Conservation (phyloP, 2,113 vertebrate genomes). For the Rhizomys pruinosus region DNA sequence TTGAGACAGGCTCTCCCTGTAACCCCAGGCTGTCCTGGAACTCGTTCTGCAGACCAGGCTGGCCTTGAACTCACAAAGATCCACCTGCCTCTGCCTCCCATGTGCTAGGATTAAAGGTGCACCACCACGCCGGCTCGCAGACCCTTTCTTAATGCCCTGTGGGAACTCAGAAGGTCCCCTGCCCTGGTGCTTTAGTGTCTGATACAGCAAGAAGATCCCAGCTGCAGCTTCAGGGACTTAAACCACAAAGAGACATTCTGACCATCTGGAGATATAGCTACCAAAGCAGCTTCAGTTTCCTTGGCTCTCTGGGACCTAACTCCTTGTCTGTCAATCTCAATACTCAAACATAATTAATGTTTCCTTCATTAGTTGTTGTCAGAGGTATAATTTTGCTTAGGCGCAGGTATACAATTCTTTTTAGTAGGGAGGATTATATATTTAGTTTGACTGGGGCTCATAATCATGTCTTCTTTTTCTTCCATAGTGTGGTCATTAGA, state of each 20-base stretch:
- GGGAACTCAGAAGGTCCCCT: neutral
- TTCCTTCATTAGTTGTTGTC: neutral
- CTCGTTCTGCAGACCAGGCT: too few species aligned
- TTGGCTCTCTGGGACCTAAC: neutral
- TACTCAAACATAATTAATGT: neutral
- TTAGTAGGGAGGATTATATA: too few species aligned
- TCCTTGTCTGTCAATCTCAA: neutral
- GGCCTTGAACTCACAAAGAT: too few species aligned
- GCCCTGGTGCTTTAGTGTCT: neutral
- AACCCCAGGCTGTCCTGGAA: too few species aligned
- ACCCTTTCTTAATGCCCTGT: neutral
- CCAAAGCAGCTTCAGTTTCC: too few species aligned
- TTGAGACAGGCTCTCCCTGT: too few species aligned
- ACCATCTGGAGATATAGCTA: neutral
- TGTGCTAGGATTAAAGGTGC: too few species aligned
- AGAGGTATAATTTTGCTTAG: neutral
- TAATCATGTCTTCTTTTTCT: too few species aligned
- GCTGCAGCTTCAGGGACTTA: neutral
- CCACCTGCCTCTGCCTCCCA: too few species aligned
- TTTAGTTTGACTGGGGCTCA: too few species aligned
- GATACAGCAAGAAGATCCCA: neutral
- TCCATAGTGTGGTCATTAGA: too few species aligned
- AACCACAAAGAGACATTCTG: neutral
- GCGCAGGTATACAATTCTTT: neutral
- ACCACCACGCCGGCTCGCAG: too few species aligned